Evolutionary conservation across 2,888 invertebrate species (phyloP), one percentile per base, ranked within the genome.

Genomic region (Steinernema scapterisci): DNA sequence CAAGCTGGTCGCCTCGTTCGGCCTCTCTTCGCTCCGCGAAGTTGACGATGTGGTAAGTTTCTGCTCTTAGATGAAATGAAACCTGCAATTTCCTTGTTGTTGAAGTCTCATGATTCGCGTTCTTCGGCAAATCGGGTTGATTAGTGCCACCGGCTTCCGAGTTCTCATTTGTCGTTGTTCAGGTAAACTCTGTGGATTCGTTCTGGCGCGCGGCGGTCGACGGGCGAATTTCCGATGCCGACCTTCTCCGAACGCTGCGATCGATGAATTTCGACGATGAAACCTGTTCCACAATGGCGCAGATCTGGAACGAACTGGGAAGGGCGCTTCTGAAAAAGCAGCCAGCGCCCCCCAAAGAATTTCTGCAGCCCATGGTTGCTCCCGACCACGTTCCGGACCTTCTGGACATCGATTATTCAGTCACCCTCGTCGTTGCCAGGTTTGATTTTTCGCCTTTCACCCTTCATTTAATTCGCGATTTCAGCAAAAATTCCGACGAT

Each of bases 281-380:
- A 16, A 63, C 63, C 31, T 11, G 27, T 16, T 13, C 31, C 31
- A 63, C 63, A 16, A 27, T 63, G 27, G 13, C n/a, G 16, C 63
- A 63, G 31, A 63, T 63, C 13, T 63, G 63, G 63, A 63, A 25
- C 31, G 63, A 63, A 31, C 31, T 63, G 11, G 63, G 63, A 13
- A 31, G 16, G 1, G 38, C 16, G 1, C 1, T 63, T 5, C 63
- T 63, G n/a, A 11, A 3, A 13, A 27, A 63, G 63, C 5, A 63
- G 27, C 31, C 27, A 9, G 31, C 25, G 21, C 23, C 21, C 11
- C 52, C 21, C 7, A 52, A 52, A 23, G 7, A 7, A 3, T 5
- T 16, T 13, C 13, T 5, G n/a, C 48, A 27, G 63, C 38, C 63
- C 2, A 31, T 38, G 9, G 27, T n/a, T 1, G 63, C 31, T 6